Base-by-base conservation (phyloP, 2,888 invertebrate species). In the Serripes groenlandicus region DNA sequence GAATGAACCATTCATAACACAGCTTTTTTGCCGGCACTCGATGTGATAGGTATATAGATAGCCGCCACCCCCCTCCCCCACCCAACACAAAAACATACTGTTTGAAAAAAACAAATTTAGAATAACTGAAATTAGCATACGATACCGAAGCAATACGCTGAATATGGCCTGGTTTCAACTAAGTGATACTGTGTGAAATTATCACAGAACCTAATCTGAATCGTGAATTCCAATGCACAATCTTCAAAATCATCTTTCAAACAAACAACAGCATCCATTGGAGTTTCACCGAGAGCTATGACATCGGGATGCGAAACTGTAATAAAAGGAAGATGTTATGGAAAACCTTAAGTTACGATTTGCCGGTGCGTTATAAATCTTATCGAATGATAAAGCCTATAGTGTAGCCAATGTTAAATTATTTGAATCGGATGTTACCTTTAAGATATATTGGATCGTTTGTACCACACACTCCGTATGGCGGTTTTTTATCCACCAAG, bases 71-170 rank as follows among this genome's bases (percentile, higher is more conserved):
- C n/a, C n/a, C n/a, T n/a, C n/a, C n/a, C n/a, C n/a, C n/a, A n/a
- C n/a, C n/a, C n/a, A n/a, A n/a, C n/a, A n/a, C n/a, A n/a, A n/a
- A n/a, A n/a, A n/a, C n/a, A n/a, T n/a, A 56, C 23, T 21, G 15
- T 21, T 56, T 56, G 23, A 56, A 56, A 56, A n/a, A n/a, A 56
- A 56, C 11, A 56, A 56, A 56, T 56, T 11, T 30, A 32, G 18
- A 23, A n/a, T n/a, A n/a, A n/a, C n/a, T n/a, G n/a, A n/a, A n/a
- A n/a, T n/a, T n/a, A n/a, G n/a, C n/a, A n/a, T n/a, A n/a, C n/a
- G n/a, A n/a, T 66, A 35, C 66, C 66, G 35, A 66, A 66, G 26
- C 66, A 66, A 35, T 66, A 66, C 21, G 66, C 66, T 18, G 66
- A 34, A 37, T 34, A 66, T 11, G 21, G 35, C n/a, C 9, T 35